Evolutionary conservation across 2,797 vertebrate genomes (phyloP), one percentile per base, ranked within the genome.

Genomic region (Loris lydekkerianus): DNA sequence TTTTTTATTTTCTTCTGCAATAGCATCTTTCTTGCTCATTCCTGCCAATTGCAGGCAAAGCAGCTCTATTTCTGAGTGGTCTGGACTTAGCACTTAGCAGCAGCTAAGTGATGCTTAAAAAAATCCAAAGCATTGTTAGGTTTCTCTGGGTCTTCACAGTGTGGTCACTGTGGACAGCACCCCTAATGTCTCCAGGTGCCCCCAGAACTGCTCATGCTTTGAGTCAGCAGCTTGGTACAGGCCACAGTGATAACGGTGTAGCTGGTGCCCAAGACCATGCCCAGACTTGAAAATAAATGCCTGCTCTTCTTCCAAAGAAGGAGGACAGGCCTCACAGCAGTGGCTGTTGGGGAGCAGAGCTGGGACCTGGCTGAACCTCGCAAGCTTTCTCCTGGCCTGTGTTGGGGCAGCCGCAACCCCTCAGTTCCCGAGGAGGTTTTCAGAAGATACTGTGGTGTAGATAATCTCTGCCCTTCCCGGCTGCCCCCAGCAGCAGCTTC

Each of bases 31-130:
- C 97, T 99, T 98, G 82, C 99, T 99, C 60, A 99, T 98, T 63
- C 99, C 99, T 37, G 98, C 98, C 78, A 99, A 96, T 96, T 99
- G 99, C 95, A 98, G 93, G 17, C 98, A 98, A 69, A 99, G 99
- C 70, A 98, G 96, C 77, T 99, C 99, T 0, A 98, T 58, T 70
- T 99, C 99, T 1, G 98, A 98, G 0, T 98, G 98, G 92, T 99
- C 99, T 1, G 98, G 95, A 65, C 98, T 34, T 34, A 34, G 34
- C 34, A 34, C 34, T 34, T 98, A 1, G 98, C 93, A 4, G 98
- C 98, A 37, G 98, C 99, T 70, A 99, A 98, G 89, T 99, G 99
- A 89, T 99, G 98, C 98, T 99, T 97, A 99, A 98, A 97, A 99
- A 99, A 53, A 53, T n/a, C 99, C 99, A 97, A 11, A 83, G 40